Percentiles rank a stretch among this genome's conserved stretches.
Conservation (phyloP, 2,888 invertebrate genomes). For the Dicyrtomina minuta region DNA sequence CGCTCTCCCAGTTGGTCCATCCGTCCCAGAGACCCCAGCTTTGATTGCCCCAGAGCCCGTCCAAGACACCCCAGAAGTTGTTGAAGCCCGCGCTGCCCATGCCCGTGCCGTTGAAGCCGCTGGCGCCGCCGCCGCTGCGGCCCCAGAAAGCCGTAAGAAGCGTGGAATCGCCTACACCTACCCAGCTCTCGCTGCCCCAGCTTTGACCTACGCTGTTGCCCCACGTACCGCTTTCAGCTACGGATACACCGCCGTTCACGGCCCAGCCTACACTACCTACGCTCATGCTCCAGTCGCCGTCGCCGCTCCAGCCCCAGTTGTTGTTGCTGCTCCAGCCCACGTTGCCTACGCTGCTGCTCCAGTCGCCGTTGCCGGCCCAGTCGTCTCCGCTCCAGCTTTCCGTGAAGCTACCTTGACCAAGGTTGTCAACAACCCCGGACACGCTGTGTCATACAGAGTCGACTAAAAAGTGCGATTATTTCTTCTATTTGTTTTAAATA, state of each 20-base stretch:
- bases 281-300: slow-evolving; percentile 35
- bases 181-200: slow-evolving; percentile 51
- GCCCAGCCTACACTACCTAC: slow-evolving; percentile 38
- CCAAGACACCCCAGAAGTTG: slow-evolving; percentile 60
- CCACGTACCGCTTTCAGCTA: slow-evolving; percentile 22
- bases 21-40: too few species aligned
- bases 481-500: slow-evolving; percentile 11
- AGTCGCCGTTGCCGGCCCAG: slow-evolving; percentile 32
- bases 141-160: slow-evolving; percentile 2
- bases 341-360: slow-evolving; percentile 34
- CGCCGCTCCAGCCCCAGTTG: slow-evolving; percentile 33
- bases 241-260: slow-evolving; percentile 34
- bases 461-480: slow-evolving; percentile 53
- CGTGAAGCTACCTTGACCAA: slow-evolving; percentile 56
- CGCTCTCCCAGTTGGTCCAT: slow-evolving; percentile 56
- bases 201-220: slow-evolving; percentile 31
- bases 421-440: slow-evolving; percentile 58
- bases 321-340: slow-evolving; percentile 35
- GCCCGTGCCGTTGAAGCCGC: slow-evolving; percentile 54
- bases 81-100: slow-evolving; percentile 59
- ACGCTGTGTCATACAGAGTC: slow-evolving; percentile 58
- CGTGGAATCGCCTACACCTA: slow-evolving; percentile 28
- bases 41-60: slow-evolving; percentile 45
- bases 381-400: slow-evolving; percentile 43
- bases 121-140: too few species aligned